Conservation (phyloP, 2,888 invertebrate genomes). For the Leptinotarsa rubiginosa region DNA sequence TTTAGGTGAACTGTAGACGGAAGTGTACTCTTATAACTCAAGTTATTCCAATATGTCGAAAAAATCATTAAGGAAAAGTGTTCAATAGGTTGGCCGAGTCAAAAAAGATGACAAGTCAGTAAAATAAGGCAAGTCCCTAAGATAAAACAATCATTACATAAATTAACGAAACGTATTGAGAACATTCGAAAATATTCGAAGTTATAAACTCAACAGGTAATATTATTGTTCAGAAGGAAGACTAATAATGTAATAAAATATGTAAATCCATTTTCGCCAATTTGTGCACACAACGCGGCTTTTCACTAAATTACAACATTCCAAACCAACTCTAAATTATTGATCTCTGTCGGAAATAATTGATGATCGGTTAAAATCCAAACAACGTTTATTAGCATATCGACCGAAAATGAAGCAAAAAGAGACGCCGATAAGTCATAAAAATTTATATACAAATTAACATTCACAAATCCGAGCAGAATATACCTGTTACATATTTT, state of each 20-base stretch:
- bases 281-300: slow-evolving; percentile 22
- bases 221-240: background rate
- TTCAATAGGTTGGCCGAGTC: too few species aligned
- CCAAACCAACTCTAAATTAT: slow-evolving; percentile 19
- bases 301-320: slow-evolving; percentile 23
- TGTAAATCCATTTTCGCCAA: slow-evolving; percentile 25
- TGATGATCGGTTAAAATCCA: slow-evolving; percentile 19
- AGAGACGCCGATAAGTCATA: slow-evolving; percentile 26
- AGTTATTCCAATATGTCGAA: too few species aligned
- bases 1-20: too few species aligned
- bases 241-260: slow-evolving; percentile 20
- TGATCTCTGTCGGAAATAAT: slow-evolving; percentile 16
- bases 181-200: background rate
- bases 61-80: too few species aligned
- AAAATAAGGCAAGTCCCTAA: too few species aligned
- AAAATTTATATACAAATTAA: slow-evolving; percentile 39
- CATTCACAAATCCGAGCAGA: slow-evolving; percentile 32
- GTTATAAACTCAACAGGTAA: background rate
- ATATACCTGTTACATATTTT: slow-evolving; percentile 39
- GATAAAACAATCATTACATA: too few species aligned
- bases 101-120: too few species aligned
- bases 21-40: too few species aligned
- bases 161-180: too few species aligned
- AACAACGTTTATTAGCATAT: slow-evolving; percentile 28
- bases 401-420: slow-evolving; percentile 21